phyloP scores from a whole-genome alignment of 30 jellyfish, hydroid and myxozoan genomes.

The Cassiopea andromeda region DNA sequence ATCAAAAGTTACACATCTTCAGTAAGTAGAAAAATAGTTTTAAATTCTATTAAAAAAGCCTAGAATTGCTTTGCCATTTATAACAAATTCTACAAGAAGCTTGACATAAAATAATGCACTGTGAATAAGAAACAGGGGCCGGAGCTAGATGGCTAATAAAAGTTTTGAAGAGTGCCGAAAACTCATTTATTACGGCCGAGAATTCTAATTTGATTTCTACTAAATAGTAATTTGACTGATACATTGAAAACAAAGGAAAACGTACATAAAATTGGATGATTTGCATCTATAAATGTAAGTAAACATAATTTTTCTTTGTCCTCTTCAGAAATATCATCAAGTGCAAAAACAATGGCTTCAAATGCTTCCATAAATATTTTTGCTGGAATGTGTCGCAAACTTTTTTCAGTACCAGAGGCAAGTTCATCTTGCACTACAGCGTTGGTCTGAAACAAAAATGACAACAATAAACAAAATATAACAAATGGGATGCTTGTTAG shows the following conservation, averaged over 20 bases:
- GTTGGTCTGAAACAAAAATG: neutral
- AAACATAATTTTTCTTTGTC: constrained; percentile 38
- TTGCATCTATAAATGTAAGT: constrained; percentile 46
- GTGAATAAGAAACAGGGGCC: too few relatives aligned
- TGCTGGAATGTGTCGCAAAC: neutral
- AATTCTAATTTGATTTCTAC: too few relatives aligned
- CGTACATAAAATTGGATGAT: constrained; percentile 76
- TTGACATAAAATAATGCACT: too few relatives aligned
- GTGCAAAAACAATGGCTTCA: constrained; percentile 13
- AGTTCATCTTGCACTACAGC: neutral
- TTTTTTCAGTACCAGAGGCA: neutral
- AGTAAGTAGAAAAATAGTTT: too few relatives aligned
- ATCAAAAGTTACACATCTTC: too few relatives aligned
- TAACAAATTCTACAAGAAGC: too few relatives aligned
- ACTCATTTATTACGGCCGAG: too few relatives aligned
- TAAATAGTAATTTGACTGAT: neutral
- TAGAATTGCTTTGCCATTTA: too few relatives aligned
- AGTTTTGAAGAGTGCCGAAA: too few relatives aligned
- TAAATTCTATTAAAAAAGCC: too few relatives aligned
- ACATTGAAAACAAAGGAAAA: neutral
- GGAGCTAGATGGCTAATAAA: too few relatives aligned
- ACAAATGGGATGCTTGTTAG: too few relatives aligned
- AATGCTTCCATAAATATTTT: constrained; percentile 26
- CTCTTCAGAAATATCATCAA: constrained; percentile 22
- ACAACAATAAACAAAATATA: neutral